Base-by-base conservation (phyloP, 92 coral and sea anemone genomes). In the Scolanthus callimorphus region DNA sequence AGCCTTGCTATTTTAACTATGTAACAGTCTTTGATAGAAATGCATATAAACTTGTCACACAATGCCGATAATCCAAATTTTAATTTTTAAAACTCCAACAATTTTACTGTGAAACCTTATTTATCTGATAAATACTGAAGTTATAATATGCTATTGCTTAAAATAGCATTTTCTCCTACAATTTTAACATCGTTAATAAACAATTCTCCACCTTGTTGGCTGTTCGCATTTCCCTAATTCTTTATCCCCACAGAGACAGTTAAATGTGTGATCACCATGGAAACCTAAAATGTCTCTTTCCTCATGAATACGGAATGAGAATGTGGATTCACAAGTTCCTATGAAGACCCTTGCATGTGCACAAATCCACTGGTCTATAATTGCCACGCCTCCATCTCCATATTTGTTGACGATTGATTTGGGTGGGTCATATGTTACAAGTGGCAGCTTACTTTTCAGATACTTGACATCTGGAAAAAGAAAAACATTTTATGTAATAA, bases 351-450 rank as follows among this genome's bases (percentile, higher is more conserved):
- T 57, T 3, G 96, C 98, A 65, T 92, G 98, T 13, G 98, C 94
- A 39, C 96, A 92, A 52, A 92, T 88, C 98, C 98, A 92, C 81
- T 92, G 98, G 50, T 92, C 98, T 44, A 92, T 88, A 37, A 92
- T 92, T 28, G 98, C 96, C 3, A 88, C 96, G 10, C 98, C 98
- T 3, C 98, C 98, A 43, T 92, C 98, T 11, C 96, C 90, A 48
- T 80, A 92, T 63, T 78, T 84, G 27, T 64, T 65, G 27, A 92
- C 55, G 20, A 84, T 57, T 23, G 73, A 49, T 39, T 74, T 48
- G 24, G 92, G 54, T 51, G 98, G 85, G 25, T 76, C 83, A 39
- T 88, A 92, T 31, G 63, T 92, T 27, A 77, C 96, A 20, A 92
- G 48, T 13, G 96, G 90, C 8, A 89, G 88, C 65, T 80, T 89